phyloP scores from a whole-genome alignment of 1,140 invertebrate genomes.

The Drosophila sp. region DNA sequence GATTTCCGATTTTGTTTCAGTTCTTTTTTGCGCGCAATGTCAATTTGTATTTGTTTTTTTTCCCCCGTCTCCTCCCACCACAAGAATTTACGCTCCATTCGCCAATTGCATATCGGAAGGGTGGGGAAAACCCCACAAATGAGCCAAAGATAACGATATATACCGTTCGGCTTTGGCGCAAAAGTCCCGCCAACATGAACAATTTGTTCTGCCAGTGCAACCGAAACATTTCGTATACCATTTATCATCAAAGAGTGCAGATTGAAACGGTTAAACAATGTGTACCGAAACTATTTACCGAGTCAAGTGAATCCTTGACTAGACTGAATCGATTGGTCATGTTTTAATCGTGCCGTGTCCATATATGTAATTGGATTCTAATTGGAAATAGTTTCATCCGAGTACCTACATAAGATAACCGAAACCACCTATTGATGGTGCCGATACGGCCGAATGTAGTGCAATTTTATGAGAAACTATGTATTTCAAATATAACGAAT shows the following conservation, averaged over 20 bases:
- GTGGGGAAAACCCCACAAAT: constrained; percentile 3
- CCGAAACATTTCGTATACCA: background rate
- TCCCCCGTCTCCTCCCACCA: background rate
- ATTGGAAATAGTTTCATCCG: no score
- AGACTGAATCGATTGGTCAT: no score
- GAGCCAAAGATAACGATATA: background rate
- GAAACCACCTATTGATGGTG: no score
- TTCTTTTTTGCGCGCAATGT: constrained; percentile 38
- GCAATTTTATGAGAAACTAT: no score
- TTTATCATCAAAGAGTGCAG: background rate
- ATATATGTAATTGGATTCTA: no score
- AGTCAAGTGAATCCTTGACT: no score
- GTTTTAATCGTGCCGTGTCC: no score
- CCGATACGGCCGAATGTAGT: no score
- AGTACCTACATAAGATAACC: no score
- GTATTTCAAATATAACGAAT: no score
- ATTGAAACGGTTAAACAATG: background rate
- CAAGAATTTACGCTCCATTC: background rate
- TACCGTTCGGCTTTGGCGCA: constrained; percentile 6
- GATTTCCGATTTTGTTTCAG: constrained; percentile 61
- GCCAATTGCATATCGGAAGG: background rate
- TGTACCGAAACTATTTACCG: background rate
- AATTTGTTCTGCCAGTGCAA: background rate
- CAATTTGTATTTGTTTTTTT: constrained; percentile 11
- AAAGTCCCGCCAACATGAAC: constrained; percentile 4